Percentiles rank a stretch among this genome's conserved stretches.
Conservation (phyloP, 2,888 invertebrate species). For the Toxonevra muliebris region DNA sequence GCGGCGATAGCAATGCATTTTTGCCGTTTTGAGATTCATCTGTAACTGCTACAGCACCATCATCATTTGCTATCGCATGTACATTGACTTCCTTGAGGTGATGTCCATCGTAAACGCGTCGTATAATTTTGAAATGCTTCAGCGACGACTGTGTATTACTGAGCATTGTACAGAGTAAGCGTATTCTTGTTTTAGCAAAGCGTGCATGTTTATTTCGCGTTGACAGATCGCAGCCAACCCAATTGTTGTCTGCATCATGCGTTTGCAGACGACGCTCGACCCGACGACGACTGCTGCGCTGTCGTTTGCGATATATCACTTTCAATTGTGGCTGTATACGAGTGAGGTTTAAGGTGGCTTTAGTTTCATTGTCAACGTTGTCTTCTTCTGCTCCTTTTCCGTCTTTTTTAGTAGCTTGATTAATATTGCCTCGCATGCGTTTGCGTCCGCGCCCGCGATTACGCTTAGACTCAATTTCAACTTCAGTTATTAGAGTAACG, state of each 20-base stretch:
- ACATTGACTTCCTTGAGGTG: slow-evolving; percentile 15
- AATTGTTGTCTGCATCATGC: slow-evolving; percentile 36
- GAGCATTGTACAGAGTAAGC: slow-evolving; percentile 48
- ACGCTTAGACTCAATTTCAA: slow-evolving; percentile 3
- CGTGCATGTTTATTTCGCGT: slow-evolving; percentile 39
- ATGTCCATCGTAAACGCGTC: slow-evolving; percentile 49
- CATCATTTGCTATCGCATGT: background rate
- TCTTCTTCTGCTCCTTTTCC: slow-evolving; percentile 5
- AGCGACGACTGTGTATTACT: slow-evolving; percentile 51
- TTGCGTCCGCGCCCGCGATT: slow-evolving; percentile 4
- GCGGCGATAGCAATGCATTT: slow-evolving; percentile 11
- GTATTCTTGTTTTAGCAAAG: slow-evolving; percentile 45
- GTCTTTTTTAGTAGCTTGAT: background rate
- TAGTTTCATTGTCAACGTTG: slow-evolving; percentile 6
- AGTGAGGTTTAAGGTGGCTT: slow-evolving; percentile 24
- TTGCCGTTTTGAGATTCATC: slow-evolving; percentile 28
- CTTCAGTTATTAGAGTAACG: slow-evolving; percentile 11
- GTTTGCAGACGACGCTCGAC: background rate
- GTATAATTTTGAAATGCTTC: slow-evolving; percentile 52
- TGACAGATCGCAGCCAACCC: slow-evolving; percentile 38
- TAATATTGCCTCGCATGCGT: slow-evolving; percentile 2
- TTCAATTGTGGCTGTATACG: slow-evolving; percentile 26
- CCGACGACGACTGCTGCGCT: background rate
- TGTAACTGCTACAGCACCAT: slow-evolving; percentile 38
- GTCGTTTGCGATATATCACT: slow-evolving; percentile 23